phyloP scores from a whole-genome alignment of 2,888 invertebrate genomes.

The Pogonocherus hispidulus region DNA sequence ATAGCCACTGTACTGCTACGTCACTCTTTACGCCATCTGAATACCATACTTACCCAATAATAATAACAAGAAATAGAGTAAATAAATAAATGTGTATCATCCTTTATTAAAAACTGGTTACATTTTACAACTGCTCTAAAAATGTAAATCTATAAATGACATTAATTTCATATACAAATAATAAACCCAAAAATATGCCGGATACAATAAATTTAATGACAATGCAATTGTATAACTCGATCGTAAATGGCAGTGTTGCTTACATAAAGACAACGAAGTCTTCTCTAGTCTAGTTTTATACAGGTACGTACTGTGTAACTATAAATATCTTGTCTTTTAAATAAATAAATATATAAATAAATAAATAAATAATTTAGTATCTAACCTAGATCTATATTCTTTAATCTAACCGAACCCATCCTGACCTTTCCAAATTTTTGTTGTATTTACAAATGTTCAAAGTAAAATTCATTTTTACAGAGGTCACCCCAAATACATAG shows the following conservation, averaged over 20 bases:
- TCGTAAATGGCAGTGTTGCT: too few relatives aligned
- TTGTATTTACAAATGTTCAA: constrained; percentile 42
- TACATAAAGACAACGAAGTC: too few relatives aligned
- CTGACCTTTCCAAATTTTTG: constrained; percentile 48
- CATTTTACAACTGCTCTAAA: background rate
- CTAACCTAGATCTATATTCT: constrained; percentile 39
- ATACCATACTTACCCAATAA: too few relatives aligned
- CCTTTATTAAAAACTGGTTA: constrained; percentile 7
- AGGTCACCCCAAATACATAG: background rate
- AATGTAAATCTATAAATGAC: background rate
- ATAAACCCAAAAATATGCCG: background rate
- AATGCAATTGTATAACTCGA: too few relatives aligned
- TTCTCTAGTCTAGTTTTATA: constrained; percentile 45
- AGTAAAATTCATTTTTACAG: constrained; percentile 14
- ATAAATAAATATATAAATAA: constrained; percentile 45
- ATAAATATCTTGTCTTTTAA: constrained; percentile 34
- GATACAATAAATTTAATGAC: background rate
- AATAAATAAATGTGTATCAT: background rate
- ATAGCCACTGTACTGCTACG: too few relatives aligned
- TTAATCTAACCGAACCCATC: constrained; percentile 52
- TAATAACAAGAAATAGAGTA: background rate
- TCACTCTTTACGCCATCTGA: too few relatives aligned
- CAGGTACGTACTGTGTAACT: constrained; percentile 55
- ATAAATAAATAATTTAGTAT: constrained; percentile 51
- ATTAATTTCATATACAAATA: constrained; percentile 8